Evolutionary conservation across 92 coral and sea anemone species (phyloP), one percentile per base, ranked within the genome.

Genomic region (Porites lobata): DNA sequence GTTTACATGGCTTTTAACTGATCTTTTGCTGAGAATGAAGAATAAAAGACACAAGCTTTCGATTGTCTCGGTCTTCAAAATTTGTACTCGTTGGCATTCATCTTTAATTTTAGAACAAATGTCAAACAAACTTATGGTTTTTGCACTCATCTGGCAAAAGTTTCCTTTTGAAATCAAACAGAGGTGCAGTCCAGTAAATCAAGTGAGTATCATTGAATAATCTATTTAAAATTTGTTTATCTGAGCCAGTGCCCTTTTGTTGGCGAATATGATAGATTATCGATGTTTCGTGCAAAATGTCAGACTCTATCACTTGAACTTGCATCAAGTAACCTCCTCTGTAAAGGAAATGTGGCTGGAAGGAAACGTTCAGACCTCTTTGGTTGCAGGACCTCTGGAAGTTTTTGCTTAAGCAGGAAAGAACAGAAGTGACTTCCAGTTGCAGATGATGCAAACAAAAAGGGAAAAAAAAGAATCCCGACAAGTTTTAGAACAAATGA

Each of bases 221-320:
- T 19, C n/a, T 22, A 19, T 77, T 52, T 5, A 58, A 61, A 77
- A 47, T 32, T 21, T 53, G n/a, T 75, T 58, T 22, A 21, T 54
- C 76, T 19, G 76, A 71, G 50, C 76, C 51, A 47, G 54, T 71
- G 15, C 76, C 51, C 1, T 77, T 77, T 57, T 20, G 20, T 6
- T 69, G 69, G 20, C 69, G 8, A 19, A 50, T 11, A 38, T 38
- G 53, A 76, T 76, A 76, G 17, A 78, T 78, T 78, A 78, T 59
- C 32, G 24, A 22, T 12, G 70, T n/a, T 78, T 59, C 17, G 6
- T 65, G 70, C 9, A 18, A 71, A 29, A 29, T 78, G 26, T 78
- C 71, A 78, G 82, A 78, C 82, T 62, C 82, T 17, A 62, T 12
- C 65, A 78, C 59, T 78, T 62, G 82, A 54, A 78, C 82, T 26